Base-by-base conservation (phyloP, 1,140 invertebrate species). In the Dufourea novaeangliae region DNA sequence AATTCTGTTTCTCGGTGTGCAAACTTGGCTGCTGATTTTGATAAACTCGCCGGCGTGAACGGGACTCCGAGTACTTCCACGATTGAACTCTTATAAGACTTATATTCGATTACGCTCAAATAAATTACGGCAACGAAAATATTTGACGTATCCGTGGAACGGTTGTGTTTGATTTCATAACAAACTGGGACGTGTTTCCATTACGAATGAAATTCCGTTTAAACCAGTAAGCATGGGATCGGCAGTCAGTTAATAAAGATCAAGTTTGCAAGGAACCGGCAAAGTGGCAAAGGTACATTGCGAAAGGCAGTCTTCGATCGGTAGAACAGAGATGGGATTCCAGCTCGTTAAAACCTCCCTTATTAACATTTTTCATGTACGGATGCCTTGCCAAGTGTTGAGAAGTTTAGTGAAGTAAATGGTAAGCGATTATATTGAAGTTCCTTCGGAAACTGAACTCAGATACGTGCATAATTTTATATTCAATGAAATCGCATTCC, bases 301-400 rank as follows among this genome's bases (percentile, higher is more conserved):
- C 37, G 59, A 46, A 14, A 52, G 12, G 34, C 32, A 57, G 72
- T 56, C 62, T 84, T 63, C 72, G 69, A 78, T 71, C 69, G 80
- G 74, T 56, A 76, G 83, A 83, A 68, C 69, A 78, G 76, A 80
- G 78, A 67, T 74, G 77, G 67, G 75, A 82, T 85, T 80, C 83
- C 61, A 63, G 79, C 89, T 90, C 88, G 88, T 91, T 91, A 91
- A 91, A 91, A 91, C 89, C 90, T 91, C 86, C 81, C 89, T 90
- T 90, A 90, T 91, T 91, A 91, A 91, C 87, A 91, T 90, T 90
- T 90, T 90, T 91, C 89, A 90, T 90, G 86, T 87, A 67, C 88
- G 82, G 83, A 90, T 90, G 88, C 90, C 88, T 91, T 78, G 81
- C 79, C 80, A 81, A 91, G 88, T 86, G 84, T 84, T 79, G 79